Conservation (phyloP, 2,888 invertebrate genomes). For the Nebria brevicollis region DNA sequence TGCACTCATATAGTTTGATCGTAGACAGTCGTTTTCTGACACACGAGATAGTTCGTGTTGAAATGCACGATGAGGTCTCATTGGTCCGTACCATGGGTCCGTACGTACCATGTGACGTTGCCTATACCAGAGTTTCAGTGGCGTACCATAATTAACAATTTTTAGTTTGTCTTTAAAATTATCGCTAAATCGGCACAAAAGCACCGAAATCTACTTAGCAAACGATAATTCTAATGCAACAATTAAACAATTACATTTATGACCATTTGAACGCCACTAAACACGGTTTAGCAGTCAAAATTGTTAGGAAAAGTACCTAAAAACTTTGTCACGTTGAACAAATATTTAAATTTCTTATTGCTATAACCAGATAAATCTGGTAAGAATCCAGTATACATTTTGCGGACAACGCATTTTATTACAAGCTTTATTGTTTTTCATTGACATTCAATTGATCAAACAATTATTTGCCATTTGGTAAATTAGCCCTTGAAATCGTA, state of each 20-base stretch:
- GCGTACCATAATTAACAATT: constrained; percentile 7
- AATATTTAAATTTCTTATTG: constrained; percentile 6
- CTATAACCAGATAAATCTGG: constrained; percentile 8
- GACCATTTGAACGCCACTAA: background rate
- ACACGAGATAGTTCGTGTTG: constrained; percentile 13
- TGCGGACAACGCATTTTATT: background rate
- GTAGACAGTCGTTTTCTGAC: constrained; percentile 20
- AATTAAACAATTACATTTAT: background rate
- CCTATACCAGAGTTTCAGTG: constrained; percentile 3
- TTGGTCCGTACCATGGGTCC: constrained; percentile 8
- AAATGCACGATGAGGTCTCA: constrained; percentile 12
- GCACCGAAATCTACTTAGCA: background rate
- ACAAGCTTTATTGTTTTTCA: background rate
- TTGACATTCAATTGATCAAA: constrained; percentile 11
- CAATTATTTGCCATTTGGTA: background rate
- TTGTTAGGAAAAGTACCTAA: background rate
- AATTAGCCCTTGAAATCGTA: background rate
- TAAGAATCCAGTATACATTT: background rate
- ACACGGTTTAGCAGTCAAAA: no score
- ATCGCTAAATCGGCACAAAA: background rate
- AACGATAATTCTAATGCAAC: background rate
- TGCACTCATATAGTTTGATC: constrained; percentile 4
- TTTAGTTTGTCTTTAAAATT: background rate
- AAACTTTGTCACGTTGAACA: background rate
- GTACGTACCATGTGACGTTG: constrained; percentile 8